A percentile compares a stretch with the other conserved stretches of the same genome.
Conservation (phyloP, 2,797 vertebrate species). For the Peromyscus melanophrys region DNA sequence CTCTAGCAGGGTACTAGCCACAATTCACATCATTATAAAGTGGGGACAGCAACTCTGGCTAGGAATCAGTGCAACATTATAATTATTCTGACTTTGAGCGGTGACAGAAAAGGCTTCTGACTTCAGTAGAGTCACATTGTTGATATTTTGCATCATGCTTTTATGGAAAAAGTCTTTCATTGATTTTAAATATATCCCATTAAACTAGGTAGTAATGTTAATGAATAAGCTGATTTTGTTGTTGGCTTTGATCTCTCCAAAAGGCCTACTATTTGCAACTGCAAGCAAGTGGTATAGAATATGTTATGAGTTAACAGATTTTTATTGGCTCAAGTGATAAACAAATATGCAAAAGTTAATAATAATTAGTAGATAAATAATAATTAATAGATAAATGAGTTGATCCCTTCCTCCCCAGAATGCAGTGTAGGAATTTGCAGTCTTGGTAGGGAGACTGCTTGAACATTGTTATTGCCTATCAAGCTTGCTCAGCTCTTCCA, state of each 20-base stretch:
- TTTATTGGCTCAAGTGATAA: not conserved
- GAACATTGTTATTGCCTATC: not conserved
- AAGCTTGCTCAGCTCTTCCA: not conserved
- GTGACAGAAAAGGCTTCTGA: not conserved
- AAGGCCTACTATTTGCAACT: not conserved
- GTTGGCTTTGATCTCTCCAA: constrained; percentile 3
- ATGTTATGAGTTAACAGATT: not conserved
- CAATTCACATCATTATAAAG: not conserved
- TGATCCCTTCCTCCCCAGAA: not conserved
- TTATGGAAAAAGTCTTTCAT: not conserved
- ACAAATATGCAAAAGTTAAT: not conserved
- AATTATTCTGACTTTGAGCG: not conserved
- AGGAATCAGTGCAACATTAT: not conserved
- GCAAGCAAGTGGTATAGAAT: not conserved
- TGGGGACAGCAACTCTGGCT: not conserved
- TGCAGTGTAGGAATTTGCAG: not conserved
- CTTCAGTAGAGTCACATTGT: not conserved
- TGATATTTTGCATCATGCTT: constrained; percentile 39
- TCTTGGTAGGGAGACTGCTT: too few species aligned
- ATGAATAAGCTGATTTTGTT: not conserved
- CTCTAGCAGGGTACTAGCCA: not conserved
- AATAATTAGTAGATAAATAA: not conserved
- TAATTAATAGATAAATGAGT: not conserved
- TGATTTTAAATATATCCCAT: not conserved
- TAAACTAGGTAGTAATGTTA: not conserved